Conservation (phyloP, 1,140 invertebrate species). For the Agrypnia vestita region DNA sequence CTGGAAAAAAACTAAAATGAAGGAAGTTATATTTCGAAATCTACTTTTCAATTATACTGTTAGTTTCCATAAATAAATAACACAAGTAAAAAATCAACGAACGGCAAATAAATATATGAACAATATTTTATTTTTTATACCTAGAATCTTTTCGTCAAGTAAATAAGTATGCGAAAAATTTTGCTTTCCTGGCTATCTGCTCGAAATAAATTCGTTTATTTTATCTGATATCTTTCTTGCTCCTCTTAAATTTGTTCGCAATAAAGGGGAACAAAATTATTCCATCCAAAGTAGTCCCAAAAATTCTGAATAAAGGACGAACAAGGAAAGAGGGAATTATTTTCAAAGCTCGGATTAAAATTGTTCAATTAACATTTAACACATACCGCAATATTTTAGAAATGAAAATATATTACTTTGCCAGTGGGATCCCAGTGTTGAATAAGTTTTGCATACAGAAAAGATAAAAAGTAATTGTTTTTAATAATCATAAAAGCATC, state of each 20-base stretch:
- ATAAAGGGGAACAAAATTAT: slow-evolving; percentile 28
- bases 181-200: neutral
- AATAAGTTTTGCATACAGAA: no score
- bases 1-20: no score
- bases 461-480: no score
- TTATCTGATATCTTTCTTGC: slow-evolving; percentile 27
- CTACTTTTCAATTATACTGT: no score
- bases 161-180: neutral
- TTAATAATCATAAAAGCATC: no score
- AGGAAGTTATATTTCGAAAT: no score
- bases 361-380: slow-evolving; percentile 29
- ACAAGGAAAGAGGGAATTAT: neutral
- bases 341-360: slow-evolving; percentile 19
- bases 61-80: no score
- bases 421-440: neutral
- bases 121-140: neutral
- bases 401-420: neutral
- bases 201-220: slow-evolving; percentile 31
- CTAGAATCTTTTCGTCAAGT: neutral
- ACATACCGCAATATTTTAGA: neutral
- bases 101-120: neutral
- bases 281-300: slow-evolving; percentile 6
- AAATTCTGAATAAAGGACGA: slow-evolving; percentile 16
- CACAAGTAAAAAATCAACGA: neutral
- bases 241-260: slow-evolving; percentile 36